Conservation (phyloP, 2,113 vertebrate species). For the Rhinolophus sinicus region DNA sequence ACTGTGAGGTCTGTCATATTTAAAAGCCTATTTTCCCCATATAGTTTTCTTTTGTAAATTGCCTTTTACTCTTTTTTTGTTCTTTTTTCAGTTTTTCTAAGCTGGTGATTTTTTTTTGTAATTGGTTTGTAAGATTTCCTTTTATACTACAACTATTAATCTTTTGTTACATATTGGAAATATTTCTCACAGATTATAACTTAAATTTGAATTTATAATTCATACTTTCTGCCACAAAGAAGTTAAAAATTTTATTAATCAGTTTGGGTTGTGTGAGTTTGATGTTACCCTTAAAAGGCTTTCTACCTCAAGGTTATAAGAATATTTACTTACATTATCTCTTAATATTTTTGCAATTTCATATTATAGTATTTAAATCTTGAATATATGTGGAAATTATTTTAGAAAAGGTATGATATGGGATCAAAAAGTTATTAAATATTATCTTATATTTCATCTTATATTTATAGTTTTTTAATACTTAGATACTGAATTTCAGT, state of each 20-base stretch:
- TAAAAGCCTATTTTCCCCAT: background rate
- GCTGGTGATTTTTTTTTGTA: background rate
- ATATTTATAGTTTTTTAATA: background rate
- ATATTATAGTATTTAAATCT: slow-evolving; percentile 15
- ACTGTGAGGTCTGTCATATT: background rate
- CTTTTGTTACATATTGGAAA: background rate
- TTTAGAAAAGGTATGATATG: background rate
- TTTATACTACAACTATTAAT: background rate
- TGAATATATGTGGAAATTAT: background rate
- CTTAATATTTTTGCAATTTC: background rate
- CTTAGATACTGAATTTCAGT: background rate
- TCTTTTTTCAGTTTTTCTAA: background rate
- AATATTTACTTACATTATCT: background rate
- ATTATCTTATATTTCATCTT: background rate
- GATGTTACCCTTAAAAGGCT: background rate
- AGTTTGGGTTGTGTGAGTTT: background rate
- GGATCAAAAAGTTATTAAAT: slow-evolving; percentile 21
- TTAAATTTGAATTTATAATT: background rate
- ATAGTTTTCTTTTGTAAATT: background rate
- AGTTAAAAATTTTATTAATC: slow-evolving; percentile 1
- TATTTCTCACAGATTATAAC: background rate
- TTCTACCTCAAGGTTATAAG: background rate
- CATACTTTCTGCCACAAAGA: background rate
- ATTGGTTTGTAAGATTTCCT: background rate
- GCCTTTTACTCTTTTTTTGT: background rate